Base-by-base conservation (phyloP, 2,113 vertebrate genomes). In the Tachuris rubrigastra region DNA sequence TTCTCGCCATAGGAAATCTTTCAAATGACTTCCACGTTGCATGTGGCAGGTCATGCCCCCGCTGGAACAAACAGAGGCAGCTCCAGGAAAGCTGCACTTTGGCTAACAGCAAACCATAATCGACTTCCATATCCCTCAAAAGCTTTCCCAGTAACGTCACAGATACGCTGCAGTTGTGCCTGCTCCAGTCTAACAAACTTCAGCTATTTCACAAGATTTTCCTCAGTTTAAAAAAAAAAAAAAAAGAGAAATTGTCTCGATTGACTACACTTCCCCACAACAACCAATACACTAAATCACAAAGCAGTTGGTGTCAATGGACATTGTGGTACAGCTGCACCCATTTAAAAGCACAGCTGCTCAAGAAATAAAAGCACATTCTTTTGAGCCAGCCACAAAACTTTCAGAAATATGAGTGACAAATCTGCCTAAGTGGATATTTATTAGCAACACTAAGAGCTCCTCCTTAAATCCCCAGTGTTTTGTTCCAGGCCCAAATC, bases 241-340 rank as follows among this genome's bases (percentile, higher is more conserved):
- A 30, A 23, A 41, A 50, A 14, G 27, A 44, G 20, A 31, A 65
- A 65, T 33, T 11, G 21, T 31, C 63, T 78, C 67, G 65, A 82
- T 68, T 67, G 39, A 81, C 72, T 86, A 23, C 33, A 22, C 42
- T 93, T 69, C 59, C 24, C 60, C 89, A 35, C 63, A 93, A 47
- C 87, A 93, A 97, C 85, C 65, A 79, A 79, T 49, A 5, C 27
- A 73, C 86, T 96, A 88, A 96, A 97, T 94, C 92, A 96, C 27
- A 28, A 94, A 96, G 96, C 85, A 94, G 75, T 49, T 93, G 96
- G 85, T 97, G 97, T 89, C 97, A 97, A 81, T 79, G 94, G 96
- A 97, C 87, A 82, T 79, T 87, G 90, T 56, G 86, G 63, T 91
- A 95, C 97, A 98, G 97, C 97, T 98, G 98, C 95, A 95, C 44